Percentiles rank a stretch among this genome's conserved stretches.
Evolutionary conservation across 2,113 vertebrate genomes (phyloP).

Genomic region (Struthio camelus): DNA sequence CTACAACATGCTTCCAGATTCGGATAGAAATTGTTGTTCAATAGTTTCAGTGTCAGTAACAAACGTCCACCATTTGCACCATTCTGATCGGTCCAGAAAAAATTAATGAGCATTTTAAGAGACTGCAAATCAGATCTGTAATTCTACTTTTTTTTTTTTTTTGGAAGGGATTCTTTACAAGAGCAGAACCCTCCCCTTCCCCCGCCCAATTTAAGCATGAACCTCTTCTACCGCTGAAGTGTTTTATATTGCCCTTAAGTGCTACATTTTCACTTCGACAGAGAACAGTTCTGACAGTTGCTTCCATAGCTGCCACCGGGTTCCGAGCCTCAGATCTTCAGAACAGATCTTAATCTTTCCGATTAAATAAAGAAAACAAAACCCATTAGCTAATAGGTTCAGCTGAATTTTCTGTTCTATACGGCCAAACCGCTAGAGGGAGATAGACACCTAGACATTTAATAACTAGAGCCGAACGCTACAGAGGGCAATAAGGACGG

Average conservation of each 20-base stretch:
- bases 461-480: not conserved
- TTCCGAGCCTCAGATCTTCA: not conserved
- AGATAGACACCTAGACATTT: not conserved
- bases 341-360: not conserved
- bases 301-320: not conserved
- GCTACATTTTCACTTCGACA: accelerated
- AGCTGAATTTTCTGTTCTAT: no score
- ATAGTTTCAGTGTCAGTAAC: not conserved
- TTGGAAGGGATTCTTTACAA: not conserved
- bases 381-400: not conserved
- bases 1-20: accelerated
- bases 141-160: not conserved
- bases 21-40: accelerated
- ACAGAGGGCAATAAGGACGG: accelerated
- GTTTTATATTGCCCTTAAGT: not conserved
- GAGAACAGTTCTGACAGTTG: accelerated
- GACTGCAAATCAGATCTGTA: not conserved
- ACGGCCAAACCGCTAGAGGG: not conserved
- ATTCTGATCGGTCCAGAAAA: not conserved
- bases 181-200: not conserved
- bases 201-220: not conserved
- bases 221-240: not conserved
- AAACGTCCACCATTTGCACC: not conserved
- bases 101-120: not conserved
- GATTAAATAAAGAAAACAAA: not conserved